Base-by-base conservation (phyloP, 2,888 invertebrate genomes). In the Gymnosoma rotundatum region DNA sequence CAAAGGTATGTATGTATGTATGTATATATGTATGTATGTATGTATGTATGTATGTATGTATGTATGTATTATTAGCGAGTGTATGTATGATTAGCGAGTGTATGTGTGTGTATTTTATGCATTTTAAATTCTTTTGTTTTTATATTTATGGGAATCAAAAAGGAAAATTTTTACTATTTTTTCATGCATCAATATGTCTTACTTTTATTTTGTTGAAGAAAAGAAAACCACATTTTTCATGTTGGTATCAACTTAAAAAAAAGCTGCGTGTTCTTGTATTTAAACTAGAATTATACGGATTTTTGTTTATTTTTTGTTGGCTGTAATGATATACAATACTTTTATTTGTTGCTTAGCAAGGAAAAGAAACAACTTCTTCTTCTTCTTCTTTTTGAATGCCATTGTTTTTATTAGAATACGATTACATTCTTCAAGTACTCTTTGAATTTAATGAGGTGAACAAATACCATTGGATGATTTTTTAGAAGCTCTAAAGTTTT, bases 71-170 rank as follows among this genome's bases (percentile, higher is more conserved):
- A 9, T 20, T 54, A 12, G 10, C 32, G 20, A 9, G 9, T 9
- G 18, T 38, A 18, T 54, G 21, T n/a, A 25, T 56, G 42, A 9
- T 20, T 54, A 12, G 10, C 32, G 20, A 21, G 38, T 45, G 50
- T 63, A 10, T 58, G 67, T 21, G 58, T 25, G 5, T 58, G 54
- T 61, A 78, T 56, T 70, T 78, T 74, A 78, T 78, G 81, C 78
- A 78, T 78, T 85, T 82, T 70, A 74, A 78, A 84, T 84, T 81
- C 84, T 69, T 84, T 84, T 83, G 78, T 83, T 76, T 83, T 70
- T 61, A 56, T 73, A 80, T 80, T 83, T 82, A 82, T 81, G 84
- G 82, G 82, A 85, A 78, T 66, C 56, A 81, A 81, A 78, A 69
- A 81, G 67, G 84, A 84, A 84, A 78, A n/a, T 63, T 69, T 56